Conservation (phyloP, 2,888 invertebrate species). For the Synergus itoensis region DNA sequence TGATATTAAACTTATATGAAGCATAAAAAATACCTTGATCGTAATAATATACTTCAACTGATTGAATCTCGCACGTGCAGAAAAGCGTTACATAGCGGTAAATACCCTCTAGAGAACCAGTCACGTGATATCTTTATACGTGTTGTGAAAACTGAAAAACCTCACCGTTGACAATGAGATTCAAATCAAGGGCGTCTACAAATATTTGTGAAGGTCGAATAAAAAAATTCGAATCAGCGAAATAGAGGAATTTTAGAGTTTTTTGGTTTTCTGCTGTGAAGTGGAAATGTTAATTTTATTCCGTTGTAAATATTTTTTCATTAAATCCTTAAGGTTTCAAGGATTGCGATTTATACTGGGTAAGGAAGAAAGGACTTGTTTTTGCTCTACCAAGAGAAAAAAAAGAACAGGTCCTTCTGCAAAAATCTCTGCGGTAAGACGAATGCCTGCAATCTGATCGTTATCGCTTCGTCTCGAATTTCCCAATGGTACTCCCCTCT, state of each 20-base stretch:
- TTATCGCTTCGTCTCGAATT: slow-evolving; percentile 64
- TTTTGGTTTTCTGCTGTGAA: not conserved
- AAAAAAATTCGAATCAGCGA: not conserved
- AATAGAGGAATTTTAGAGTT: not conserved
- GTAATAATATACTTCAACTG: not conserved
- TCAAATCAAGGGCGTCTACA: slow-evolving; percentile 12
- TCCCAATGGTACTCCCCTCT: slow-evolving; percentile 54
- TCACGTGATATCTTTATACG: slow-evolving; percentile 4
- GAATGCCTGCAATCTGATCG: slow-evolving; percentile 69
- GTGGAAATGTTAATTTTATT: not conserved
- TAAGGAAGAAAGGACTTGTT: not conserved
- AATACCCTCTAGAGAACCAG: slow-evolving; percentile 22
- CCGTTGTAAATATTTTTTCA: not conserved
- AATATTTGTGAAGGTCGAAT: not conserved
- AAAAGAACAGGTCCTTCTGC: slow-evolving; percentile 23
- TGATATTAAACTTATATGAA: not conserved
- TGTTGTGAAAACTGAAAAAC: slow-evolving; percentile 31
- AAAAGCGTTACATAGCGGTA: slow-evolving; percentile 39
- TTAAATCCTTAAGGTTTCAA: not conserved
- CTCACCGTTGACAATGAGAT: not conserved
- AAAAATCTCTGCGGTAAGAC: slow-evolving; percentile 63
- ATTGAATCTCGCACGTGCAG: slow-evolving; percentile 14
- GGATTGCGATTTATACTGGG: not conserved
- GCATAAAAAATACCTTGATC: not conserved
- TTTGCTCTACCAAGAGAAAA: not conserved